Evolutionary conservation across 2,888 invertebrate species (phyloP).

Genomic region (Atherix ibis): DNA sequence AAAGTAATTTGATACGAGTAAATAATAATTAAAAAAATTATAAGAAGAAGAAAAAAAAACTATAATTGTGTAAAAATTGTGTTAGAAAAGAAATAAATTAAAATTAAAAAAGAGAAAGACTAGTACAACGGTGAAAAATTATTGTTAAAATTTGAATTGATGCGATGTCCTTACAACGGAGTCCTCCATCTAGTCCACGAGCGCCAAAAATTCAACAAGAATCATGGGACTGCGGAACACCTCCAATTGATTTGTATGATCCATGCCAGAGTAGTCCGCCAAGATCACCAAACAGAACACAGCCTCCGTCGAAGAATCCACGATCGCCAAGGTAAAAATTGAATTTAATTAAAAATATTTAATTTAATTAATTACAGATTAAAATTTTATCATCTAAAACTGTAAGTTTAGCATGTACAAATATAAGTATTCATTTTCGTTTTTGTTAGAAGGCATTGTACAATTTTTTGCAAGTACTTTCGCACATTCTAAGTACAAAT

Average conservation of each 20-base stretch:
- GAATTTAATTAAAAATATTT: too few relatives aligned
- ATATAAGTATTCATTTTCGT: too few relatives aligned
- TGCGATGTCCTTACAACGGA: too few relatives aligned
- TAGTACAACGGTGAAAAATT: too few relatives aligned
- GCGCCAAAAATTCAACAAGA: conserved; percentile 18
- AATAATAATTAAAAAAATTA: not conserved
- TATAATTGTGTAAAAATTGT: not conserved
- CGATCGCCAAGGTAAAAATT: conserved; percentile 27
- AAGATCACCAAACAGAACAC: conserved; percentile 11
- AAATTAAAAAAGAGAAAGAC: not conserved
- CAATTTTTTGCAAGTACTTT: too few relatives aligned
- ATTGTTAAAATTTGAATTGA: too few relatives aligned
- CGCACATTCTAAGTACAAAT: too few relatives aligned
- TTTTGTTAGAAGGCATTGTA: too few relatives aligned
- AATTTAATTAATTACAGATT: too few relatives aligned
- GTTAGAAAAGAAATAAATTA: not conserved
- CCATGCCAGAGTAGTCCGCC: conserved; percentile 9
- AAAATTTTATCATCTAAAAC: too few relatives aligned
- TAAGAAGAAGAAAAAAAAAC: not conserved
- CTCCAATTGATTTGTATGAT: conserved; percentile 13
- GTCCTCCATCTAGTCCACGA: conserved; percentile 17
- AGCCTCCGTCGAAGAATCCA: conserved; percentile 22
- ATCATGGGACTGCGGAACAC: conserved; percentile 16
- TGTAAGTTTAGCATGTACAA: too few relatives aligned
- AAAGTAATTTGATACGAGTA: not conserved